A percentile compares a stretch with the other conserved stretches of the same genome.
These are phyloP conservation scores for Lacerta viridis DNA, from an alignment of 2,797 vertebrate species.

Conservation along the genomic window DNA sequence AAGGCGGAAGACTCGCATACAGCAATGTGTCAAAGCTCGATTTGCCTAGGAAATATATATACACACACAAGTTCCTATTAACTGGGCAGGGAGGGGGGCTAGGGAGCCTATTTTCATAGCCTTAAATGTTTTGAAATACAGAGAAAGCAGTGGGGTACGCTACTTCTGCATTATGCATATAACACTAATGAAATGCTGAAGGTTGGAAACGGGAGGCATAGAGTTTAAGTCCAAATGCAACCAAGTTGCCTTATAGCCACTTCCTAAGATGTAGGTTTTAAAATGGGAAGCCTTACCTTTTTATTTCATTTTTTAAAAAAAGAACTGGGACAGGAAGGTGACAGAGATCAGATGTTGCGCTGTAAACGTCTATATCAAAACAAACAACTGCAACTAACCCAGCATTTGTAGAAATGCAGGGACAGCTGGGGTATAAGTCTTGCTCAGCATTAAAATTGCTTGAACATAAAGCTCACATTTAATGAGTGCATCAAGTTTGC, in stretches of 20 bases:
- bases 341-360: not conserved
- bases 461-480: not conserved
- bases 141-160: not conserved
- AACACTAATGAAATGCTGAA: slow-evolving; percentile 23
- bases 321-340: slow-evolving; percentile 14
- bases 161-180: slow-evolving; percentile 21
- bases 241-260: not conserved
- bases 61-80: slow-evolving; percentile 28
- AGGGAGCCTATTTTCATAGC: slow-evolving; percentile 3
- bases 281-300: not conserved
- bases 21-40: slow-evolving; percentile 38
- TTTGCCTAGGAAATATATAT: slow-evolving; percentile 1
- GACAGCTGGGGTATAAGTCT: not conserved
- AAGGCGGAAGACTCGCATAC: slow-evolving; percentile 12
- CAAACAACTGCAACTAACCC: not conserved
- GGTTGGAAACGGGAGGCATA: not conserved
- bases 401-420: not conserved
- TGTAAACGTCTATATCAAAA: not conserved
- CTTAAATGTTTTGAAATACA: slow-evolving; percentile 11
- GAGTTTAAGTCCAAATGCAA: not conserved
- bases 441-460: not conserved
- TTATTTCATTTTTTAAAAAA: not conserved
- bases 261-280: not conserved
- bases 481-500: not conserved
- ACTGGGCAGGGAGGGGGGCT: not conserved